A percentile compares a stretch with the other conserved stretches of the same genome.
Conservation (phyloP, 2,797 vertebrate genomes). For the Rousettus madagascariensis region DNA sequence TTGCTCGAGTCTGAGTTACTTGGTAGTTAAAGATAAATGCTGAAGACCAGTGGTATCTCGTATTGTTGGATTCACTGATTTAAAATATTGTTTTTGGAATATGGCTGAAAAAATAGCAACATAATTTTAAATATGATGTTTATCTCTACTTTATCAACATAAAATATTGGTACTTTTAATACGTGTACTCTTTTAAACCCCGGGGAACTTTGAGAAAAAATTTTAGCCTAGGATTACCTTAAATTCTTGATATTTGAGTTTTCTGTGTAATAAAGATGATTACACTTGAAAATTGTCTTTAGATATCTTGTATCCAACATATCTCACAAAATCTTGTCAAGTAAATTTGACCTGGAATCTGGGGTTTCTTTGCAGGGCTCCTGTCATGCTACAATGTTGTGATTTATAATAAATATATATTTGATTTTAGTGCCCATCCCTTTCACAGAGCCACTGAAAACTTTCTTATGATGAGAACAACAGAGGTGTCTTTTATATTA, state of each 20-base stretch:
- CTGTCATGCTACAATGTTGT: background rate
- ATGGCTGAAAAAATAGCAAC: background rate
- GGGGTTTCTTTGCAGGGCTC: background rate
- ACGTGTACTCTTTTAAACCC: background rate
- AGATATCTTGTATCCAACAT: background rate
- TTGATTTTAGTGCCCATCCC: background rate
- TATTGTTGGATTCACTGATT: background rate
- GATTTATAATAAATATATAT: background rate
- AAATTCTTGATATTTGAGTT: background rate
- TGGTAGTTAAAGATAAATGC: background rate
- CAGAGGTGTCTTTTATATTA: background rate
- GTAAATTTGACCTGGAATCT: background rate
- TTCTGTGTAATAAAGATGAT: background rate
- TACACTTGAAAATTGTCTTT: background rate
- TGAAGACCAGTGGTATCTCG: background rate
- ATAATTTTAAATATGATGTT: background rate
- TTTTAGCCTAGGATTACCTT: background rate
- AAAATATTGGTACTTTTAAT: background rate
- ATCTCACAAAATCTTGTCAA: background rate
- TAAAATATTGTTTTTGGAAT: constrained; percentile 20
- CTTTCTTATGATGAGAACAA: background rate
- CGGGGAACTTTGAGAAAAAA: background rate
- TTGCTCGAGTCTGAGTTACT: background rate
- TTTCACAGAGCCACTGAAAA: background rate
- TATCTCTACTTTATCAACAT: background rate